A percentile compares a stretch with the other conserved stretches of the same genome.
Evolutionary conservation across 2,888 invertebrate species (phyloP).

Genomic region (Dascillus cervinus): DNA sequence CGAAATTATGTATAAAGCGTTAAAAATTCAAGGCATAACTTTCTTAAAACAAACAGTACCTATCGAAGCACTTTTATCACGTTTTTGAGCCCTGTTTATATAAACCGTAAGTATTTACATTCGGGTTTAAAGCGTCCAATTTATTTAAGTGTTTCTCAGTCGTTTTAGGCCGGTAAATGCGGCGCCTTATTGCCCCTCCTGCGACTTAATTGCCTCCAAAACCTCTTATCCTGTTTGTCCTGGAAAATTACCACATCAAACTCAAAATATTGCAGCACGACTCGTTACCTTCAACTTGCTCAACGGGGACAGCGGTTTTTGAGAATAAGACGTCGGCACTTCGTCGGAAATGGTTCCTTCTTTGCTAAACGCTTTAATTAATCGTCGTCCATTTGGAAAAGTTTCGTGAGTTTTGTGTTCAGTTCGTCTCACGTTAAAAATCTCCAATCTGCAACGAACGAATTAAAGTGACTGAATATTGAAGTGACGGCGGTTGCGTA

Average conservation of each 20-base stretch:
- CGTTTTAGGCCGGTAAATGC: conserved; percentile 25
- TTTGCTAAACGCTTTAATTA: conserved; percentile 39
- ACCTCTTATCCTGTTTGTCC: conserved; percentile 71
- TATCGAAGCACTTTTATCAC: conserved; percentile 29
- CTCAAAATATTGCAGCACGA: too few species aligned
- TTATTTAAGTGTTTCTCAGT: too few species aligned
- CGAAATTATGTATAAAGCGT: conserved; percentile 20
- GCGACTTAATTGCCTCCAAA: conserved; percentile 73
- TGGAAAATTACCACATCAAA: conserved; percentile 44
- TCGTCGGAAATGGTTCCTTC: conserved; percentile 36
- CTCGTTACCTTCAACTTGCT: too few species aligned
- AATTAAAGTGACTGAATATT: conserved; percentile 1
- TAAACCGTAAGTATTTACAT: too few species aligned
- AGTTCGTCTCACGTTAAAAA: conserved; percentile 43
- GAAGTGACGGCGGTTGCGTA: conserved; percentile 21
- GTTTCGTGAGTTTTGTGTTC: conserved; percentile 42
- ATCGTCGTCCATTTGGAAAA: conserved; percentile 41
- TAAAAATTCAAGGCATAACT: conserved; percentile 15
- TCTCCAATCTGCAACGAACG: conserved; percentile 40
- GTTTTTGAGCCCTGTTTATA: conserved; percentile 23
- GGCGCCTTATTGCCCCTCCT: conserved; percentile 44
- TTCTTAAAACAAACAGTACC: conserved; percentile 16
- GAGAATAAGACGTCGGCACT: conserved; percentile 36
- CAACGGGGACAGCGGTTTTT: conserved; percentile 50
- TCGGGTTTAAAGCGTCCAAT: neutral